Evolutionary conservation across 1,140 invertebrate species (phyloP).

Genomic region (Caenorhabditis inopinata): DNA sequence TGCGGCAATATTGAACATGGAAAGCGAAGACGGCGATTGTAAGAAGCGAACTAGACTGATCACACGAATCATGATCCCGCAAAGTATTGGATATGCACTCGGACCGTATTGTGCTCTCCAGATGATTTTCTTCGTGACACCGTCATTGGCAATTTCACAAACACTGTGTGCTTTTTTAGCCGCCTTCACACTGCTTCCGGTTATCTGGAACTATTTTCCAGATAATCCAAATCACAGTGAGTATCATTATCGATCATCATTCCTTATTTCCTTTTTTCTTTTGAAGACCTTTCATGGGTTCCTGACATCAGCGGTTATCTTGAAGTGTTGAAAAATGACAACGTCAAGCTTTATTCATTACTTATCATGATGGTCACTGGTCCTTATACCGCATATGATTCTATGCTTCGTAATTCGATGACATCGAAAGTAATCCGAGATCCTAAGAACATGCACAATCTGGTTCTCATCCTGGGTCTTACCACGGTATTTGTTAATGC

Average conservation of each 20-base stretch:
- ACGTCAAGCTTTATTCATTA: conserved; percentile 42
- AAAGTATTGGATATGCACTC: conserved; percentile 52
- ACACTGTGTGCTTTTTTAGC: conserved; percentile 46
- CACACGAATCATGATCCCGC: conserved; percentile 51
- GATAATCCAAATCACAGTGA: conserved; percentile 33
- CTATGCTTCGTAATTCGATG: conserved; percentile 49
- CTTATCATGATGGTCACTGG: conserved; percentile 50
- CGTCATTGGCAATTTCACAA: conserved; percentile 48
- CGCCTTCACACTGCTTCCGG: background rate
- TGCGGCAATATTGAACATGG: conserved; percentile 46
- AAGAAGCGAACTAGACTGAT: conserved; percentile 50
- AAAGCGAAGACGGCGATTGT: conserved; percentile 53
- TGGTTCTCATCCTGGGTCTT: conserved; percentile 49
- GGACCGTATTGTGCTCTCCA: conserved; percentile 52
- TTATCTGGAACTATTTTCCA: conserved; percentile 45
- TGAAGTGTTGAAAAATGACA: conserved; percentile 27
- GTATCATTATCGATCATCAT: background rate
- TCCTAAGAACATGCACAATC: conserved; percentile 49
- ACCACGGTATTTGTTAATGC: conserved; percentile 50
- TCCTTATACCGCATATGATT: conserved; percentile 53
- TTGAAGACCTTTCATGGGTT: background rate
- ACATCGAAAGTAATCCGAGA: conserved; percentile 47
- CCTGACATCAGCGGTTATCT: conserved; percentile 35
- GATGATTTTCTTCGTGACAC: conserved; percentile 48
- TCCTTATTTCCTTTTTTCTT: background rate